These are phyloP conservation scores for Hoplodrina blanda DNA, from an alignment of 2,888 invertebrate genomes.

Conservation along the genomic window DNA sequence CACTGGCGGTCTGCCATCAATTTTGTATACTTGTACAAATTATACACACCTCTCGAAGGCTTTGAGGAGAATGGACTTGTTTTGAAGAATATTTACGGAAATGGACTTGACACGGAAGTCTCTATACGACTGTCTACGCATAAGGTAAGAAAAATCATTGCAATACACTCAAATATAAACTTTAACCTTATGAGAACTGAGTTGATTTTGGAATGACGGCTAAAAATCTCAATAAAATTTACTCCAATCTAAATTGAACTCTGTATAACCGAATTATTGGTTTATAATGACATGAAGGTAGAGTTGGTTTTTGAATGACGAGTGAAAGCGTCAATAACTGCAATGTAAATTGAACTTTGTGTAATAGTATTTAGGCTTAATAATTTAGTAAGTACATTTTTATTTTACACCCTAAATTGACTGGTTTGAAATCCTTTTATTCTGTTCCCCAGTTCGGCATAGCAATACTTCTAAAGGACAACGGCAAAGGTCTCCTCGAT, in stretches of 20 bases:
- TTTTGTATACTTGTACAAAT: conserved; percentile 94
- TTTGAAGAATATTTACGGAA: conserved; percentile 92
- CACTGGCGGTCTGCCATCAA: conserved; percentile 92
- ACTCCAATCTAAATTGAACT: neutral
- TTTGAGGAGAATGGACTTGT: conserved; percentile 95
- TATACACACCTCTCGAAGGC: conserved; percentile 94
- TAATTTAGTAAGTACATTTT: too few relatives aligned
- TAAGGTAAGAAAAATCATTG: conserved; percentile 84
- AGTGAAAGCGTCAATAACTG: neutral
- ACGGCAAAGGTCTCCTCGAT: conserved; percentile 84
- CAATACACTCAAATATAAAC: neutral
- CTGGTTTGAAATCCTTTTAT: too few relatives aligned
- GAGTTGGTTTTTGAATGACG: neutral
- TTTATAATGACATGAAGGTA: too few relatives aligned
- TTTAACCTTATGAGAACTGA: accelerated
- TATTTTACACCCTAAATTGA: too few relatives aligned
- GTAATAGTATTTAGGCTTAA: too few relatives aligned
- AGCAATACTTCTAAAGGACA: conserved; percentile 82
- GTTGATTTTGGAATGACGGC: neutral
- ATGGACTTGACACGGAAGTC: conserved; percentile 93
- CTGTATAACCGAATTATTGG: too few relatives aligned
- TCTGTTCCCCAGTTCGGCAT: conserved; percentile 81
- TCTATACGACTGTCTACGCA: conserved; percentile 93
- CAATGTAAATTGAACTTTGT: neutral
- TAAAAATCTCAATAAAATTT: neutral